phyloP scores from a whole-genome alignment of 1,140 invertebrate genomes.

The Xylocopa sonorina region DNA sequence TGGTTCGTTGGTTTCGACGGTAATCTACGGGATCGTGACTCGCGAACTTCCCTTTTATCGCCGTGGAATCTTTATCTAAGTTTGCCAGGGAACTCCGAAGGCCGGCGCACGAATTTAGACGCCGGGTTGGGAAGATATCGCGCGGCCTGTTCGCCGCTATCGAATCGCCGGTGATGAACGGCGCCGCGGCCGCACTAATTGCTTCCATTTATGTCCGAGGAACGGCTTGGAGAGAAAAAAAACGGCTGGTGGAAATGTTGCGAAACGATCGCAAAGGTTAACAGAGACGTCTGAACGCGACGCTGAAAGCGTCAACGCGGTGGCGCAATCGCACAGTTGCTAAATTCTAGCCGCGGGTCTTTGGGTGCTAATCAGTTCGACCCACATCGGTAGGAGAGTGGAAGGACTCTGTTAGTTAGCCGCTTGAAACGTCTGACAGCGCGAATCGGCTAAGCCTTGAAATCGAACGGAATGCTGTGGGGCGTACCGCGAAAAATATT shows the following conservation, averaged over 20 bases:
- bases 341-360: conserved; percentile 5
- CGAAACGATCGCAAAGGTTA: not conserved
- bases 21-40: not conserved
- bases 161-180: not conserved
- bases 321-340: not conserved
- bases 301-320: too few species aligned
- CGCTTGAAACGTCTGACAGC: not conserved
- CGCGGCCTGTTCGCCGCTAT: not conserved
- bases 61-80: not conserved
- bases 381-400: too few species aligned
- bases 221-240: not conserved
- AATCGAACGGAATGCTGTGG: not conserved
- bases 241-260: not conserved
- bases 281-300: not conserved
- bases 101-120: not conserved
- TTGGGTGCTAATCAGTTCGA: not conserved
- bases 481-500: not conserved
- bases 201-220: too few species aligned
- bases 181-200: too few species aligned
- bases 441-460: conserved; percentile 10
- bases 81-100: not conserved
- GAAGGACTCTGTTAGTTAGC: not conserved
- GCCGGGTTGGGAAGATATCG: not conserved
- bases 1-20: not conserved
- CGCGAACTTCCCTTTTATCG: not conserved